A percentile compares a stretch with the other conserved stretches of the same genome.
phyloP scores from a whole-genome alignment of 2,888 invertebrate genomes.

The Amiota mariae region DNA sequence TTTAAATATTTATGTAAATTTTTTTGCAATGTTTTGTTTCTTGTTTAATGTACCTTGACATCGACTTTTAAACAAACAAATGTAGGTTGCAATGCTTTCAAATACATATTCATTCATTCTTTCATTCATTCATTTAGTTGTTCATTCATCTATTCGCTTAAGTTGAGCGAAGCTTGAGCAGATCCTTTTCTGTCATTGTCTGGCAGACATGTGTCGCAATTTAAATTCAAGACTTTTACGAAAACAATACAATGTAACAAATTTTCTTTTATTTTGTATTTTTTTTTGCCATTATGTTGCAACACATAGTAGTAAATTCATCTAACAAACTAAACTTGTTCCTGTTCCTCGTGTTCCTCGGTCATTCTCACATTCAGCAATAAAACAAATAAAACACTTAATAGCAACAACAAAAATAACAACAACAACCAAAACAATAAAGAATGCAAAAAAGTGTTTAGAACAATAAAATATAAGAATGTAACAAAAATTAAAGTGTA shows the following conservation, averaged over 20 bases:
- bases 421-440: slow-evolving; percentile 3
- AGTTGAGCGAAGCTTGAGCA: background rate
- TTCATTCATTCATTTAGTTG: background rate
- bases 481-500: background rate
- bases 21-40: too few species aligned
- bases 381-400: slow-evolving; percentile 24
- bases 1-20: too few species aligned
- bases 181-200: slow-evolving; percentile 4
- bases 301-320: slow-evolving; percentile 23
- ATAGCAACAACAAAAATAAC: background rate
- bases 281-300: background rate
- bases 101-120: too few species aligned
- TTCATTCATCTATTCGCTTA: background rate
- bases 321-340: slow-evolving; percentile 26
- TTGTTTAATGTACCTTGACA: background rate
- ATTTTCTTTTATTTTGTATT: background rate
- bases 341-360: slow-evolving; percentile 11
- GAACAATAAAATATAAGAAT: background rate
- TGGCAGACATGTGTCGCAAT: slow-evolving; percentile 24
- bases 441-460: background rate
- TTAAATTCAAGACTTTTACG: slow-evolving; percentile 25
- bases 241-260: slow-evolving; percentile 17
- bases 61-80: background rate
- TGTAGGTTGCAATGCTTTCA: background rate
- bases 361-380: background rate